Conservation (phyloP, 92 coral and sea anemone genomes). For the Phenganax subtilis region DNA sequence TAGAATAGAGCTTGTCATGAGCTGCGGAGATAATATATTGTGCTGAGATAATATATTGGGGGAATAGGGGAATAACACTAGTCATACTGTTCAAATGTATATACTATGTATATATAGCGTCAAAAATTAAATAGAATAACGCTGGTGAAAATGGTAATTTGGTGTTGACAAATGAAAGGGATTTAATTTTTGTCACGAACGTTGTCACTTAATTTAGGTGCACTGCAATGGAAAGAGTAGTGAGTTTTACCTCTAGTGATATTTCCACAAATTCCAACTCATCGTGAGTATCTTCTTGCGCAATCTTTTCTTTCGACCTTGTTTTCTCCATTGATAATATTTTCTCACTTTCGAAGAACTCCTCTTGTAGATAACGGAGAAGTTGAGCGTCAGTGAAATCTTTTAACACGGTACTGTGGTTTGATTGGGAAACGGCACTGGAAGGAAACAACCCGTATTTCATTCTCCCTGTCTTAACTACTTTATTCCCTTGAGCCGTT, state of each 20-base stretch:
- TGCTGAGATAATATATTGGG: too few species aligned
- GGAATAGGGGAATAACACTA: too few species aligned
- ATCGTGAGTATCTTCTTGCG: slow-evolving; percentile 6
- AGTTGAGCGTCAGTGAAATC: not conserved
- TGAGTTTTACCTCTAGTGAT: slow-evolving; percentile 23
- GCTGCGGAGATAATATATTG: too few species aligned
- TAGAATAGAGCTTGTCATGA: too few species aligned
- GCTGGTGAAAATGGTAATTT: too few species aligned
- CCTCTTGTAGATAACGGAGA: not conserved
- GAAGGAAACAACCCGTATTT: not conserved
- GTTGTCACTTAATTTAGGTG: too few species aligned
- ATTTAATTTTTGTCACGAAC: too few species aligned
- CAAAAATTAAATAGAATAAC: too few species aligned
- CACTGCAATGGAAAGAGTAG: not conserved
- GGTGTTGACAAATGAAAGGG: too few species aligned
- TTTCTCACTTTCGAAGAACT: not conserved
- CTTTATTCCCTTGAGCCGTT: not conserved
- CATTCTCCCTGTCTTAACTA: not conserved
- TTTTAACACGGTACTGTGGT: not conserved
- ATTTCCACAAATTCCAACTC: slow-evolving; percentile 21
- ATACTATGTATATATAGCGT: too few species aligned
- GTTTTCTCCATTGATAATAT: not conserved
- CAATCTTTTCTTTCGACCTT: not conserved
- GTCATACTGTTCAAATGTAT: too few species aligned
- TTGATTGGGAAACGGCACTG: not conserved